Evolutionary conservation across 2,797 vertebrate genomes (phyloP), one percentile per base, ranked within the genome.

Genomic region (Microctenopoma lineatum): DNA sequence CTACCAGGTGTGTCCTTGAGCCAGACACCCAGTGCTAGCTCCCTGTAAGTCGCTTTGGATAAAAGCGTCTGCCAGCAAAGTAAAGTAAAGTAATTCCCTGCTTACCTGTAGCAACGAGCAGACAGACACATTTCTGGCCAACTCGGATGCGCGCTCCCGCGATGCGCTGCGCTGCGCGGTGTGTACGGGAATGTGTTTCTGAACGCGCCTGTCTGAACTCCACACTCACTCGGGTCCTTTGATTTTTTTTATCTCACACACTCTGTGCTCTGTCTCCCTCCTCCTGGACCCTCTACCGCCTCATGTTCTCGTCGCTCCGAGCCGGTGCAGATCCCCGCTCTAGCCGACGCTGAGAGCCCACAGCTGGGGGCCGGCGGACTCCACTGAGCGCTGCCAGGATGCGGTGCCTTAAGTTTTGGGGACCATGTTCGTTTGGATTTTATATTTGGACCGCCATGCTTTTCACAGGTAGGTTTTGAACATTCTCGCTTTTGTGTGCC

Each of bases 361-460:
- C 56, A 47, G 67, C 62, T 52, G 26, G 72, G 61, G 50, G 56
- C 65, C 55, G 61, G 61, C 42, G 62, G 74, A 69, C 70, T 66
- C 58, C 60, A 38, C 50, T 18, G 50, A 59, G 59, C 77, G 66
- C 52, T 63, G 71, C 72, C 79, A 88, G 59, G 76, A 92, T 92
- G 91, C 83, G 79, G 68, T 77, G 79, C 80, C 79, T 73, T 69
- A 92, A 89, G 85, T 92, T 89, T 76, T 87, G 78, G 87, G 84
- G 73, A 78, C 66, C 83, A 0, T 84, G 72, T 69, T 87, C 82
- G 44, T 2, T 89, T 75, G 89, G 88, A 66, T 80, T 92, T 75
- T 92, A 87, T 56, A 48, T 92, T 32, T 90, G 81, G 71, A 80
- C 79, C 5, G 67, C 74, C n/a, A 27, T 91, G n/a, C 84, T 91